A percentile compares a stretch with the other conserved stretches of the same genome.
Conservation (phyloP, 2,888 invertebrate genomes). For the Cryptocheilus praepositus region DNA sequence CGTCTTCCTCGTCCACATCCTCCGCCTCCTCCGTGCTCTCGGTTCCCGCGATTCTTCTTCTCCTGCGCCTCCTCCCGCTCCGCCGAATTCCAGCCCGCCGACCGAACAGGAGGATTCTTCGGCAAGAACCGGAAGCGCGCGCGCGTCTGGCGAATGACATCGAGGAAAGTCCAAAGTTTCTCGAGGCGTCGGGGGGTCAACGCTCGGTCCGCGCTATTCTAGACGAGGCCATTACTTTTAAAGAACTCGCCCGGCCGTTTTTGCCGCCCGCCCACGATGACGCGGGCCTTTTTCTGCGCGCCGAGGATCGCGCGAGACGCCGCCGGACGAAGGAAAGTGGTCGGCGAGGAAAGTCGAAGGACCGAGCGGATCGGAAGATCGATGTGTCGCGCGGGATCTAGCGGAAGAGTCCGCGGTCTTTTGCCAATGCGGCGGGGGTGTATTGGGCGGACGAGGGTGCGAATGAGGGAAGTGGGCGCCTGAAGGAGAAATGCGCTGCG, state of each 20-base stretch:
- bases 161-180: slow-evolving; percentile 44
- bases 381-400: not conserved
- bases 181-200: slow-evolving; percentile 21
- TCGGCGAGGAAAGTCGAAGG: too few species aligned
- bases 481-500: too few species aligned
- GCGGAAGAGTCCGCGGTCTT: not conserved
- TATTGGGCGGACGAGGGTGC: too few species aligned
- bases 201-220: slow-evolving; percentile 14
- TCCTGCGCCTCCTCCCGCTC: slow-evolving; percentile 15
- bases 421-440: not conserved
- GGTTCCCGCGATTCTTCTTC: not conserved
- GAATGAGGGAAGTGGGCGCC: too few species aligned
- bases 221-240: not conserved
- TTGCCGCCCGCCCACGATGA: too few species aligned
- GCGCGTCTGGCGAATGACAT: slow-evolving; percentile 24
- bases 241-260: too few species aligned
- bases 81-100: slow-evolving; percentile 44
- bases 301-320: not conserved
- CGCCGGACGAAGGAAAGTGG: not conserved
- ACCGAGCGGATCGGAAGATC: not conserved
- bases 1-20: slow-evolving; percentile 34
- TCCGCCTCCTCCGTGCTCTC: slow-evolving; percentile 23
- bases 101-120: slow-evolving; percentile 27
- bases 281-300: too few species aligned
- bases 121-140: slow-evolving; percentile 29